phyloP scores from a whole-genome alignment of 2,888 invertebrate genomes.

The Pherbina coryleti region DNA sequence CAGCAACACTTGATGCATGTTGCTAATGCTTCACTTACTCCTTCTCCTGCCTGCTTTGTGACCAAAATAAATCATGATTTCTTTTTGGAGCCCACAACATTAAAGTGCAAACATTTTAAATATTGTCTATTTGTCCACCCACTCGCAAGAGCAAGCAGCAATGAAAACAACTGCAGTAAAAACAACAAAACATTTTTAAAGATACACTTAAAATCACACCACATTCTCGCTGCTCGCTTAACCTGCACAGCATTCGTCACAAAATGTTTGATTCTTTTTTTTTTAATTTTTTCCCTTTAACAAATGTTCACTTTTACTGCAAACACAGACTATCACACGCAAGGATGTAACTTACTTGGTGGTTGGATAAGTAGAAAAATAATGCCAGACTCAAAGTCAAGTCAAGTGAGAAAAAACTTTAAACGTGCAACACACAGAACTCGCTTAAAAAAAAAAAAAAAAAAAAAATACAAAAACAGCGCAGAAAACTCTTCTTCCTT shows the following conservation, averaged over 20 bases:
- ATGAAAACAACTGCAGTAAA: not conserved
- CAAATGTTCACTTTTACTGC: not conserved
- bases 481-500: not conserved
- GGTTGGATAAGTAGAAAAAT: too few relatives aligned
- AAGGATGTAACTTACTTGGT: too few relatives aligned
- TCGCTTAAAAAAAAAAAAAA: not conserved
- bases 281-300: not conserved
- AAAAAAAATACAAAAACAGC: not conserved
- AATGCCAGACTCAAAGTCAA: not conserved
- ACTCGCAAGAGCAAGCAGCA: not conserved
- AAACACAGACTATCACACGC: not conserved
- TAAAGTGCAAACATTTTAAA: slow-evolving; percentile 21
- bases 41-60: not conserved
- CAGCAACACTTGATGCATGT: not conserved
- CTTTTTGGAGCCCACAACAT: not conserved
- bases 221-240: not conserved
- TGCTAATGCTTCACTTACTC: not conserved
- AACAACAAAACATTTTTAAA: not conserved
- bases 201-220: slow-evolving; percentile 1
- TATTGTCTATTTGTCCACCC: slow-evolving; percentile 35
- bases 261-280: not conserved
- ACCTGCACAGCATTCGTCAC: not conserved
- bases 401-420: not conserved
- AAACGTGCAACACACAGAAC: slow-evolving; percentile 1
- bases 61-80: slow-evolving; percentile 13